phyloP scores from a whole-genome alignment of 2,888 invertebrate species.

The Eurois occulta region DNA sequence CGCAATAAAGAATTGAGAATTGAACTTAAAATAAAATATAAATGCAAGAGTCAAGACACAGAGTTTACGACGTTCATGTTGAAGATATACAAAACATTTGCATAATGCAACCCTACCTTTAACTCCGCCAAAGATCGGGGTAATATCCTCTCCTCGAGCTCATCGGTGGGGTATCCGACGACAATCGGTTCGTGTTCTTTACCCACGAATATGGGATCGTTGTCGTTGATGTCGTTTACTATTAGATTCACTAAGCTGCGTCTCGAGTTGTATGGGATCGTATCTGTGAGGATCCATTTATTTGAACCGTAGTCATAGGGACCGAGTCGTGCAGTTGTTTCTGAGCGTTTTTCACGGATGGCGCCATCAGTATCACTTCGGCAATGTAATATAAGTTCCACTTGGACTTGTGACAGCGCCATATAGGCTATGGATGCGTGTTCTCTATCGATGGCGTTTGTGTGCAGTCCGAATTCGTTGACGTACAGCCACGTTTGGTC shows the following conservation, averaged over 20 bases:
- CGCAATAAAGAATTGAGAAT: no score
- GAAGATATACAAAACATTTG: slow-evolving; percentile 47
- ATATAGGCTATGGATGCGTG: slow-evolving; percentile 85
- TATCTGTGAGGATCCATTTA: slow-evolving; percentile 84
- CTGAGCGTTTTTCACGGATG: slow-evolving; percentile 77
- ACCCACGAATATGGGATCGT: slow-evolving; percentile 85
- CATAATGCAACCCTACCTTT: slow-evolving; percentile 78
- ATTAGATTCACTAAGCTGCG: slow-evolving; percentile 86
- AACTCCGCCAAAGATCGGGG: slow-evolving; percentile 86
- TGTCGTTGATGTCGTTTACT: slow-evolving; percentile 89
- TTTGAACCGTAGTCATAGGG: slow-evolving; percentile 82
- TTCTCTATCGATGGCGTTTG: slow-evolving; percentile 85
- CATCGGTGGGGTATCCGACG: slow-evolving; percentile 86
- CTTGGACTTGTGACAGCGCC: slow-evolving; percentile 87
- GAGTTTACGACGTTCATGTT: slow-evolving; percentile 51
- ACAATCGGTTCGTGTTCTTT: slow-evolving; percentile 81
- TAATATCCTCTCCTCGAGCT: slow-evolving; percentile 80
- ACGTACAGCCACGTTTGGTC: slow-evolving; percentile 85
- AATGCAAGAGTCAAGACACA: slow-evolving; percentile 23
- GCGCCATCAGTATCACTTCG: slow-evolving; percentile 66
- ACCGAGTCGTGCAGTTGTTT: slow-evolving; percentile 71
- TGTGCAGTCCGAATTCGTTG: slow-evolving; percentile 81
- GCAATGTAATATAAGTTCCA: slow-evolving; percentile 83
- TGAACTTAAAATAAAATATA: slow-evolving; percentile 57
- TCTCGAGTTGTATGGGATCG: slow-evolving; percentile 81